Evolutionary conservation across 2,113 vertebrate species (phyloP).

Genomic region (Ariopsis seemanni): DNA sequence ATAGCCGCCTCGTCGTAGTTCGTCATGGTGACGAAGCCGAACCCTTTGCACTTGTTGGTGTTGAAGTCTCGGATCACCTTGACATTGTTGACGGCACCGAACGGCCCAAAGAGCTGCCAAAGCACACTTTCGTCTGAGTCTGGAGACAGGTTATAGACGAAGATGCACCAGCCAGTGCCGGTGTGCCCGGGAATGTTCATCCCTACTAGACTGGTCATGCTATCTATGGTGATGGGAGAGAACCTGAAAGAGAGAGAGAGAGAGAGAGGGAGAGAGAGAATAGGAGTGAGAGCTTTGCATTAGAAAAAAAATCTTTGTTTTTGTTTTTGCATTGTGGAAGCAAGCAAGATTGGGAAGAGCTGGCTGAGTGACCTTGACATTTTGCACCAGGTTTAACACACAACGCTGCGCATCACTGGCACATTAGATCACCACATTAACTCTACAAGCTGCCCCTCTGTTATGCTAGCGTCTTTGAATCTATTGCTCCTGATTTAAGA

Average conservation of each 20-base stretch:
- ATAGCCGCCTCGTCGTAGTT: slow-evolving; percentile 99
- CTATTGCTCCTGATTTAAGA: slow-evolving; percentile 34
- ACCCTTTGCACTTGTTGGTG: slow-evolving; percentile 99
- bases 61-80: slow-evolving; percentile 99
- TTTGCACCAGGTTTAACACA: slow-evolving; percentile 2
- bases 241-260: slow-evolving; percentile 77
- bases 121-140: slow-evolving; percentile 99
- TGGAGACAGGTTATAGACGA: slow-evolving; percentile 98
- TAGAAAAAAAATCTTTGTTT: slow-evolving; percentile 4
- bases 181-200: slow-evolving; percentile 99
- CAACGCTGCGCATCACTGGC: not conserved
- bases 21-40: slow-evolving; percentile 99
- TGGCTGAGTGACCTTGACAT: slow-evolving; percentile 13
- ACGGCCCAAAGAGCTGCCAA: slow-evolving; percentile 99
- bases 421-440: slow-evolving; percentile 27
- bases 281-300: slow-evolving; percentile 20
- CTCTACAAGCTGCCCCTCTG: slow-evolving; percentile 22
- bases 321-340: not conserved
- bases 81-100: slow-evolving; percentile 98
- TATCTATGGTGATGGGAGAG: slow-evolving; percentile 98
- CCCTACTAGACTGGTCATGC: slow-evolving; percentile 98
- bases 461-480: slow-evolving; percentile 32
- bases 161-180: slow-evolving; percentile 99
- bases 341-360: slow-evolving; percentile 12
- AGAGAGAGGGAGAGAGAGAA: slow-evolving; percentile 30